Percentiles rank a stretch among this genome's conserved stretches.
Conservation (phyloP, 1,140 invertebrate genomes). For the Drosophila leontia region DNA sequence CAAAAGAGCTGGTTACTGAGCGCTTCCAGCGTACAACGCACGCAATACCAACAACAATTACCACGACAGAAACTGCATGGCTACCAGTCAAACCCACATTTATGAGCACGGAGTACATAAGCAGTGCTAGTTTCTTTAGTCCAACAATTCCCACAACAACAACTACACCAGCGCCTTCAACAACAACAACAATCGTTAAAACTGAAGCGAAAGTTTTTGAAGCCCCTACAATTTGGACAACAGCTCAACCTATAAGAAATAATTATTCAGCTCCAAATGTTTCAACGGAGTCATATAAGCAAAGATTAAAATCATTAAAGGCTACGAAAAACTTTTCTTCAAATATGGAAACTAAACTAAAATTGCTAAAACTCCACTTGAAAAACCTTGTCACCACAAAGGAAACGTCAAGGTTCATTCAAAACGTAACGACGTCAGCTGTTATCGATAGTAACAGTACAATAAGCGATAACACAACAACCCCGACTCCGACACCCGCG, state of each 20-base stretch:
- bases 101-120: slow-evolving; percentile 16
- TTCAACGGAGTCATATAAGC: slow-evolving; percentile 19
- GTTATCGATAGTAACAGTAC: slow-evolving; percentile 11
- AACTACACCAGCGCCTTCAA: slow-evolving; percentile 8
- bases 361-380: slow-evolving; percentile 33
- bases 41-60: slow-evolving; percentile 16
- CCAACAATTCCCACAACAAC: slow-evolving; percentile 28
- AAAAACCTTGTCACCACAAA: slow-evolving; percentile 41
- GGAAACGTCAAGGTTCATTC: slow-evolving; percentile 23
- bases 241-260: slow-evolving; percentile 2
- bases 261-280: slow-evolving; percentile 1
- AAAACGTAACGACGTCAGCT: slow-evolving; percentile 18
- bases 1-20: slow-evolving; percentile 11
- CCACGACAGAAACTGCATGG: slow-evolving; percentile 18
- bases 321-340: slow-evolving; percentile 19
- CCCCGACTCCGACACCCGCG: background rate
- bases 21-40: slow-evolving; percentile 4
- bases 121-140: slow-evolving; percentile 2
- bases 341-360: slow-evolving; percentile 36
- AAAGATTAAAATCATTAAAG: slow-evolving; percentile 27
- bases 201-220: slow-evolving; percentile 11
- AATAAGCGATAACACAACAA: slow-evolving; percentile 1
- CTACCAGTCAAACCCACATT: slow-evolving; percentile 1
- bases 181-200: slow-evolving; percentile 12
- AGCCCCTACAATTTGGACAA: slow-evolving; percentile 22